Evolutionary conservation across 1,140 invertebrate genomes (phyloP).

Genomic region (Parapsyche elsis): DNA sequence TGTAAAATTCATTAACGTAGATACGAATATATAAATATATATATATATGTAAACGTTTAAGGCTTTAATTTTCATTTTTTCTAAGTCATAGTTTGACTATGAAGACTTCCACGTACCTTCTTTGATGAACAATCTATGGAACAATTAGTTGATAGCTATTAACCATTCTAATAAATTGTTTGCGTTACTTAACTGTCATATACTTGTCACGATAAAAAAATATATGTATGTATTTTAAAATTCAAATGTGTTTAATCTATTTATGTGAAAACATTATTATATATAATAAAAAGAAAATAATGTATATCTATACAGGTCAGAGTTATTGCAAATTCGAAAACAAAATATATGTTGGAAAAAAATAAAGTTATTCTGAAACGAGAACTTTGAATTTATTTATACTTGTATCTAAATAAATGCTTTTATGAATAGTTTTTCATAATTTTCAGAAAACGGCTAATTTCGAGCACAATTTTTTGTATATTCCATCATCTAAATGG

Average conservation of each 20-base stretch:
- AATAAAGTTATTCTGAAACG: slow-evolving; percentile 16
- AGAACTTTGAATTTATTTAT: background rate
- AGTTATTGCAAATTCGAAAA: too few species aligned
- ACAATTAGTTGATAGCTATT: slow-evolving; percentile 46
- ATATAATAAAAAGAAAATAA: background rate
- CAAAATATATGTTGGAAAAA: slow-evolving; percentile 21
- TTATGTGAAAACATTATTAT: slow-evolving; percentile 2
- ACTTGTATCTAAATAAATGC: too few species aligned
- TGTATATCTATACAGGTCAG: too few species aligned
- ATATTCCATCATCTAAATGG: background rate
- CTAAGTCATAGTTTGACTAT: slow-evolving; percentile 20
- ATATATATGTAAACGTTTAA: background rate
- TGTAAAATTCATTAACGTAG: slow-evolving; percentile 24
- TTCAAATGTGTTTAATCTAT: background rate
- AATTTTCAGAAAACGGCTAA: background rate
- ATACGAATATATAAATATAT: background rate
- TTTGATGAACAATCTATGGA: slow-evolving; percentile 43
- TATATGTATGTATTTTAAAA: background rate
- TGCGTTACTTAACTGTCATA: background rate
- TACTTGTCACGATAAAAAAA: background rate
- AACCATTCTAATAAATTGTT: background rate
- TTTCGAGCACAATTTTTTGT: background rate
- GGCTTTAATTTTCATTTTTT: slow-evolving; percentile 37
- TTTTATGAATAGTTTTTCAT: too few species aligned
- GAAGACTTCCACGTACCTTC: slow-evolving; percentile 43